phyloP scores from a whole-genome alignment of 2,797 vertebrate species.

The Coranthus polyacanthus region DNA sequence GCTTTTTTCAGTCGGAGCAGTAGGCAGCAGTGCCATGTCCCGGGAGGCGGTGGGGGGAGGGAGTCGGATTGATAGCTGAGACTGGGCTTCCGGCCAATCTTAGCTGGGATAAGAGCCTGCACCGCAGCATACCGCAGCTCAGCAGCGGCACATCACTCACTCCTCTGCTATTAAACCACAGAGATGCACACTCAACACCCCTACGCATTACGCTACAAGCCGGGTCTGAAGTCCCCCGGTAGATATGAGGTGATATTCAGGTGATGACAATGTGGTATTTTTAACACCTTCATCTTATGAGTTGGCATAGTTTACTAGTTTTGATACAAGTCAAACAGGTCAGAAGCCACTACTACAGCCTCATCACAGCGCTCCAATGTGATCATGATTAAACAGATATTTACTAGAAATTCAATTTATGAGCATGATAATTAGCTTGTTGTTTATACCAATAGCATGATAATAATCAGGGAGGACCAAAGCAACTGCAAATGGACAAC shows the following conservation, averaged over 20 bases:
- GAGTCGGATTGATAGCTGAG: conserved; percentile 22
- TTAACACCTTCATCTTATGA: neutral
- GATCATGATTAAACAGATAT: too few relatives aligned
- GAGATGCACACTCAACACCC: neutral
- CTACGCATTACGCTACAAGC: neutral
- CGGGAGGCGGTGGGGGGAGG: conserved; percentile 16
- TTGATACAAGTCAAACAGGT: too few relatives aligned
- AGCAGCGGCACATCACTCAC: conserved; percentile 44
- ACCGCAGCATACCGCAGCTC: conserved; percentile 34
- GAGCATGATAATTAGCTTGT: neutral
- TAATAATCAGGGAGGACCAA: neutral
- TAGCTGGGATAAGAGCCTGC: conserved; percentile 28
- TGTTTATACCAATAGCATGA: neutral
- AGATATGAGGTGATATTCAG: neutral
- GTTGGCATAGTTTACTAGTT: too few relatives aligned
- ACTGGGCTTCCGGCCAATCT: conserved; percentile 43
- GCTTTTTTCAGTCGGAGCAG: conserved; percentile 50
- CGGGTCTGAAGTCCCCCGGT: neutral
- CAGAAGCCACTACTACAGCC: too few relatives aligned
- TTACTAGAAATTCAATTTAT: neutral
- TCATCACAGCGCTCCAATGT: too few relatives aligned
- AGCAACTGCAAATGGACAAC: neutral
- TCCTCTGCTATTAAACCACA: conserved; percentile 25
- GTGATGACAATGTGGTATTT: conserved; percentile 1
- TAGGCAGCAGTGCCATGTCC: conserved; percentile 36